phyloP scores from a whole-genome alignment of 2,888 invertebrate species.

The Leptopilina drosophilae region DNA sequence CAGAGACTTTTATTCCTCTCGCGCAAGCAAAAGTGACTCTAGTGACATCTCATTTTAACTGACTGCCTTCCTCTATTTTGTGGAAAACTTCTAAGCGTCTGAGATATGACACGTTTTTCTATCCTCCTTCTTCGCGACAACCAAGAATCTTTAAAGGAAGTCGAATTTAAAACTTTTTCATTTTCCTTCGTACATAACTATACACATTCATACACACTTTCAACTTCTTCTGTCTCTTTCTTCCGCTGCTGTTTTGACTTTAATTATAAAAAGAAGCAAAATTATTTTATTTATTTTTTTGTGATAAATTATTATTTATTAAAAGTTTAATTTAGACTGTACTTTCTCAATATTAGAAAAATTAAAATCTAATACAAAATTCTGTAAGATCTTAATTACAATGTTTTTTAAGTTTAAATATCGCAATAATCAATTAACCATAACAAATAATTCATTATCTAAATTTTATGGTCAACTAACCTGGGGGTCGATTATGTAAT shows the following conservation, averaged over 20 bases:
- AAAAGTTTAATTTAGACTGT: no score
- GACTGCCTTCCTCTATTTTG: slow-evolving; percentile 36
- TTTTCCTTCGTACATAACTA: not conserved
- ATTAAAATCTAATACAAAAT: no score
- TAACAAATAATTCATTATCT: no score
- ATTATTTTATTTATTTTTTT: no score
- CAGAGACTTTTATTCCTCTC: slow-evolving; percentile 25
- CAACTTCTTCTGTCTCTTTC: slow-evolving; percentile 19
- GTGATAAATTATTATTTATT: no score
- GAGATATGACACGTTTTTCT: slow-evolving; percentile 57
- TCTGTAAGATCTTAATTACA: no score
- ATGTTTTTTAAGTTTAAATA: no score
- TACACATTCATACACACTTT: not conserved
- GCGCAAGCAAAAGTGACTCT: slow-evolving; percentile 22
- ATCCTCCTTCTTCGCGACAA: slow-evolving; percentile 40
- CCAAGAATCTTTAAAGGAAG: slow-evolving; percentile 13
- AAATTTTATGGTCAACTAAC: no score
- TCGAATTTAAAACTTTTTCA: slow-evolving; percentile 28
- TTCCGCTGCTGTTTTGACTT: not conserved
- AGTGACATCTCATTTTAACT: slow-evolving; percentile 25
- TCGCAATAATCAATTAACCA: no score
- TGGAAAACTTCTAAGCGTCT: slow-evolving; percentile 56
- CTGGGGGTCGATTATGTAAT: no score
- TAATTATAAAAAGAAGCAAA: no score
- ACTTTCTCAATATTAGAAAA: no score